These are phyloP conservation scores for Noctua fimbriata DNA, from an alignment of 2,888 invertebrate species.

Conservation along the genomic window DNA sequence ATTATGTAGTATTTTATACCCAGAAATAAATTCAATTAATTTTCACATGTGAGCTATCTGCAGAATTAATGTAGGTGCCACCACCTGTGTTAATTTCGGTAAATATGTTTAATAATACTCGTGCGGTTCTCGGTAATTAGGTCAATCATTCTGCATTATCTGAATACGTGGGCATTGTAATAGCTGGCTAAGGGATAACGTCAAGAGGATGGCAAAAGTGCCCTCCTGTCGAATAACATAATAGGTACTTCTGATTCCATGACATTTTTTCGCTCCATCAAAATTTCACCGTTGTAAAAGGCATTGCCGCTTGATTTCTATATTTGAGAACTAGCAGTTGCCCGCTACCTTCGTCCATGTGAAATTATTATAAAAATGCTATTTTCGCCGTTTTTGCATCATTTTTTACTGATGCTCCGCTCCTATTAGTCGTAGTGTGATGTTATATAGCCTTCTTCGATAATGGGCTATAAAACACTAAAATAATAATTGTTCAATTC, in stretches of 20 bases:
- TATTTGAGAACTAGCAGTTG: too few species aligned
- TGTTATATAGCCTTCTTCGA: too few species aligned
- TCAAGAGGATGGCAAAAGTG: not conserved
- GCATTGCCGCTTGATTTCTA: not conserved
- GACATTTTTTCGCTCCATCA: not conserved
- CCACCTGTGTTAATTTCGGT: not conserved
- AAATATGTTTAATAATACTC: not conserved
- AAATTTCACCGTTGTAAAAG: not conserved
- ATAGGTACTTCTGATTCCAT: not conserved
- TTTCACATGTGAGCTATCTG: too few species aligned
- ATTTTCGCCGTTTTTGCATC: too few species aligned
- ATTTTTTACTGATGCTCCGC: too few species aligned
- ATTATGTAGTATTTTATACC: not conserved
- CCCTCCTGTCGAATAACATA: not conserved
- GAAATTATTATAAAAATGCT: too few species aligned
- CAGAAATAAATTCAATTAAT: not conserved
- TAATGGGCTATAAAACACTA: too few species aligned
- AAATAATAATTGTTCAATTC: too few species aligned
- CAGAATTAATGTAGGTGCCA: not conserved
- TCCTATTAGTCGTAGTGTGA: too few species aligned
- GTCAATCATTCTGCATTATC: not conserved
- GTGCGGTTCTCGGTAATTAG: not conserved
- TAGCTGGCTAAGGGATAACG: not conserved
- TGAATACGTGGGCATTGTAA: conserved; percentile 1
- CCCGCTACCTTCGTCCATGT: too few species aligned